Evolutionary conservation across 2,797 vertebrate genomes (phyloP), one percentile per base, ranked within the genome.

Genomic region (Parauchenoglanis punctatus): DNA sequence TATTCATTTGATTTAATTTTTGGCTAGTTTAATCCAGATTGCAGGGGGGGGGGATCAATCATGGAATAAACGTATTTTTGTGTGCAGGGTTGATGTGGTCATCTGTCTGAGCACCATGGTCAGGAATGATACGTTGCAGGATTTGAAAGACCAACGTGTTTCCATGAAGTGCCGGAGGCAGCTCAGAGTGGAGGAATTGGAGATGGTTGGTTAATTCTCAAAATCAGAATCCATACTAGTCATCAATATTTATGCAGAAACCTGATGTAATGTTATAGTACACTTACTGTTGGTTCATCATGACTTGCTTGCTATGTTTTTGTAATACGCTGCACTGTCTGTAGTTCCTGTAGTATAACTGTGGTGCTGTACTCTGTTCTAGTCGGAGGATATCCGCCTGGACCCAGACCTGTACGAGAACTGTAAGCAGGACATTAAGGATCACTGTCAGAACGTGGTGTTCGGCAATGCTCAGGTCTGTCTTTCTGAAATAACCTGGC

Each of bases 131-230:
- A 99, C 98, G 0, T 93, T 99, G 83, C 98, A 99, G 94, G 98
- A 99, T 2, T 96, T 91, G 88, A 98, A 97, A 92, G 98, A 99
- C 85, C 98, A 98, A 91, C 94, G 97, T 0, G 98, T 99, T 11
- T 98, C 98, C 7, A 93, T 99, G 91, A 99, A 98, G 90, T 99
- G 98, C 92, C 97, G 98, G n/a, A 97, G 97, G 81, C 98, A 99
- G 94, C 97, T 99, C 83, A 93, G 98, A 0, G 98, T 99, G 28
- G 98, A 99, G 91, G 98, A 99, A 91, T 96, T 99, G 31, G 98
- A 98, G 92, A 99, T 99, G 98, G 98, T 85, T 85, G 35, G 83
- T 73, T 85, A 49, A 75, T 83, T n/a, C 7, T 81, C 31, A 35
- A 49, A 10, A 63, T n/a, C 59, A 28, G 56, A 28, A 28, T 28